These are phyloP conservation scores for Aldabrachelys gigantea DNA, from an alignment of 2,113 vertebrate genomes.

Conservation along the genomic window DNA sequence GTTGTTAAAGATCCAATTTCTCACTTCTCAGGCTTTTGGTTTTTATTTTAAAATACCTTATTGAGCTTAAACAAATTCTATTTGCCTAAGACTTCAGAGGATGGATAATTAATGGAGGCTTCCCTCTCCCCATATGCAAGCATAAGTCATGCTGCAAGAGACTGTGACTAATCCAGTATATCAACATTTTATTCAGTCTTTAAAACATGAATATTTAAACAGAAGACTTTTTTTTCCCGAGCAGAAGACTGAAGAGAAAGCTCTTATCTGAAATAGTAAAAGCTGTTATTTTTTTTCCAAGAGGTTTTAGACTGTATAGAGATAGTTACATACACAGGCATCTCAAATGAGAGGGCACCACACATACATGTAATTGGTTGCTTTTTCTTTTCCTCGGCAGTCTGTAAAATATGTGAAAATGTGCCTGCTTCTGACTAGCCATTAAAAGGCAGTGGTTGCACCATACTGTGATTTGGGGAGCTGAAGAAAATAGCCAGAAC, in stretches of 20 bases:
- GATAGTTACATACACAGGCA: slow-evolving; percentile 78
- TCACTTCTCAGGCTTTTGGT: neutral
- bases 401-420: slow-evolving; percentile 83
- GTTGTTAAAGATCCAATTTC: neutral
- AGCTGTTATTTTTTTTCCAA: slow-evolving; percentile 60
- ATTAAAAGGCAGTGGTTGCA: slow-evolving; percentile 88
- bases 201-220: slow-evolving; percentile 77
- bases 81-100: slow-evolving; percentile 11
- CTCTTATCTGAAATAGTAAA: slow-evolving; percentile 76
- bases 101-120: neutral
- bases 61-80: slow-evolving; percentile 30
- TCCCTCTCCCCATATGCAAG: slow-evolving; percentile 1
- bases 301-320: slow-evolving; percentile 78
- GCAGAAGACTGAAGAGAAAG: slow-evolving; percentile 74
- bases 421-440: slow-evolving; percentile 84
- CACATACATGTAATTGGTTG: slow-evolving; percentile 88
- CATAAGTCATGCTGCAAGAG: slow-evolving; percentile 40
- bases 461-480: slow-evolving; percentile 88
- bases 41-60: neutral
- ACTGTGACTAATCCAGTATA: slow-evolving; percentile 34
- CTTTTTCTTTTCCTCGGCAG: slow-evolving; percentile 83
- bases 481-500: slow-evolving; percentile 89
- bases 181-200: slow-evolving; percentile 67
- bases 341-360: slow-evolving; percentile 85
- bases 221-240: slow-evolving; percentile 63